Evolutionary conservation across 2,113 vertebrate species (phyloP), one percentile per base, ranked within the genome.

Genomic region (Periophthalmus modestus): DNA sequence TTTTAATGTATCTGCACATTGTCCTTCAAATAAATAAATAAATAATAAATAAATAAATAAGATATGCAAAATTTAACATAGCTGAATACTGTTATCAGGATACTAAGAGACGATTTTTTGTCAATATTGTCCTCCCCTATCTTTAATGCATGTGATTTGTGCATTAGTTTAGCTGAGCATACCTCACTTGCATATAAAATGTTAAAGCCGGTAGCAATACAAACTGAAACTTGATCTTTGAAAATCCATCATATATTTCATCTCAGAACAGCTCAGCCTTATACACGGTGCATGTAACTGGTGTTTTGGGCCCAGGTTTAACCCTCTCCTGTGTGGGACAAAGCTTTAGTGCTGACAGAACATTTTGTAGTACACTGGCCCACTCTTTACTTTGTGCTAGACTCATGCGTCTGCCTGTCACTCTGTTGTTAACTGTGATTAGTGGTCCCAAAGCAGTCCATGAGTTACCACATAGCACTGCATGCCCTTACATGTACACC

Each of bases 341-440:
- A 82, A 80, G 68, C 68, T 47, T 2, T n/a, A 13, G 16, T 77
- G 82, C 81, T 72, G 79, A 82, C 18, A 11, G 14, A 23, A 70
- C 36, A 39, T 28, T 74, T 65, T 73, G 23, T 59, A 18, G 46
- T 62, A 66, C 39, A 71, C 68, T 36, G n/a, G 61, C 46, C 9
- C 7, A 61, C 43, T 46, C 72, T 57, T 57, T 18, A 18, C 15
- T 71, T 43, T 66, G 59, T 73, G 61, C 63, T 72, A 71, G 62
- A 71, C 79, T 81, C 82, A 5, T 81, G 82, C 71, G 78, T 77
- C 72, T 75, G 78, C 85, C 77, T 83, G 88, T 82, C 77, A 70
- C 79, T 50, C 71, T 70, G 80, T 68, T 82, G 69, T 78, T 84
- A 68, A 68, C 66, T 62, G 34, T 72, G 72, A 84, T 87, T 79